Evolutionary conservation across 2,113 vertebrate genomes (phyloP).

Genomic region (Eurypyga helias): DNA sequence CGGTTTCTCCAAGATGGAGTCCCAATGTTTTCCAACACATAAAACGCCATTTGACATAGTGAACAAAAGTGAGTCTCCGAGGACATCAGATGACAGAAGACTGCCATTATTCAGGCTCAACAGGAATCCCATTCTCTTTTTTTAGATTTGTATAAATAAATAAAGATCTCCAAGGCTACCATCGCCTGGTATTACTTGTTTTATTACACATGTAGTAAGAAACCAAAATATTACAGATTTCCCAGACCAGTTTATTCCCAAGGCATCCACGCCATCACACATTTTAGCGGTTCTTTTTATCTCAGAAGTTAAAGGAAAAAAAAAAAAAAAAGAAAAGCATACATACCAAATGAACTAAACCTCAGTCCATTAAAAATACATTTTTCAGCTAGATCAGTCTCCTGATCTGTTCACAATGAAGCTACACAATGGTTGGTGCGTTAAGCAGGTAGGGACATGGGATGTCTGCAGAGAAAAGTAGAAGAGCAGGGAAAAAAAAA

Average conservation of each 20-base stretch:
- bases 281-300: not conserved
- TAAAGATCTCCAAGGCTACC: not conserved
- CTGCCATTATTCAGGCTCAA: slow-evolving; percentile 18
- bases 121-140: not conserved
- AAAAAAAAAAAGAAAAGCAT: not conserved
- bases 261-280: not conserved
- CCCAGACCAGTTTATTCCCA: not conserved
- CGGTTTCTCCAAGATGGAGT: not conserved
- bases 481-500: not conserved
- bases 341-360: not conserved
- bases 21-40: slow-evolving; percentile 13
- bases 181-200: not conserved
- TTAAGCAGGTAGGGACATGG: not conserved
- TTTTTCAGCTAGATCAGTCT: not conserved
- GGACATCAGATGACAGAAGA: slow-evolving; percentile 15
- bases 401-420: not conserved
- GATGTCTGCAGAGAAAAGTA: not conserved
- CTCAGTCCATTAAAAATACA: not conserved
- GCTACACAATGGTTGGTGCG: not conserved
- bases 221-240: not conserved
- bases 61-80: slow-evolving; percentile 26
- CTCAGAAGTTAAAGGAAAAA: not conserved
- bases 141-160: slow-evolving; percentile 24
- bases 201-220: not conserved
- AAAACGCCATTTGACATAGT: slow-evolving; percentile 18